phyloP scores from a whole-genome alignment of 2,888 invertebrate genomes.

The Limenitis camilla region DNA sequence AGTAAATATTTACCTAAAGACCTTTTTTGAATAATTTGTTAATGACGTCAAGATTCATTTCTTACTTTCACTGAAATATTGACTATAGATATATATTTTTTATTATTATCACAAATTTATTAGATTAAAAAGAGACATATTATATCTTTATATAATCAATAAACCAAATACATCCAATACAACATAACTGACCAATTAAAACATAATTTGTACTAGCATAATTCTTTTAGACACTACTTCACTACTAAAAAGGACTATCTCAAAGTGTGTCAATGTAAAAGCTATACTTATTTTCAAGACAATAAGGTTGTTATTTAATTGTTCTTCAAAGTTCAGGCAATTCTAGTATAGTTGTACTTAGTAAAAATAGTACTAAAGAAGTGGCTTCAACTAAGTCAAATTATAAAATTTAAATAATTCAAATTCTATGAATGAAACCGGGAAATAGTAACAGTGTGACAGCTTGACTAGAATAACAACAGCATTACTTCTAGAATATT shows the following conservation, averaged over 20 bases:
- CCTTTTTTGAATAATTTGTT: too few species aligned
- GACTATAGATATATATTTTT: too few species aligned
- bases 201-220: slow-evolving; percentile 11
- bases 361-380: slow-evolving; percentile 2
- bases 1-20: too few species aligned
- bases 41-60: too few species aligned
- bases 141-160: slow-evolving; percentile 5
- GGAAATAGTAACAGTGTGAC: too few species aligned
- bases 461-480: too few species aligned
- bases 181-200: slow-evolving; percentile 18
- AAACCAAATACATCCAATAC: slow-evolving; percentile 1
- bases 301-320: slow-evolving; percentile 14
- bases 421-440: too few species aligned
- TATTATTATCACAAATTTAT: too few species aligned
- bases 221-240: slow-evolving; percentile 12
- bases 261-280: not conserved
- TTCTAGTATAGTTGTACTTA: not conserved
- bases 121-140: not conserved
- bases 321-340: slow-evolving; percentile 2
- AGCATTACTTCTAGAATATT: too few species aligned
- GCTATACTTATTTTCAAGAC: not conserved
- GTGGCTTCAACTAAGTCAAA: not conserved
- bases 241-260: slow-evolving; percentile 5
- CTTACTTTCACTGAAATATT: too few species aligned
- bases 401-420: too few species aligned